Percentiles rank a stretch among this genome's conserved stretches.
phyloP scores from a whole-genome alignment of 2,113 vertebrate species.

The Psilopogon haemacephalus region DNA sequence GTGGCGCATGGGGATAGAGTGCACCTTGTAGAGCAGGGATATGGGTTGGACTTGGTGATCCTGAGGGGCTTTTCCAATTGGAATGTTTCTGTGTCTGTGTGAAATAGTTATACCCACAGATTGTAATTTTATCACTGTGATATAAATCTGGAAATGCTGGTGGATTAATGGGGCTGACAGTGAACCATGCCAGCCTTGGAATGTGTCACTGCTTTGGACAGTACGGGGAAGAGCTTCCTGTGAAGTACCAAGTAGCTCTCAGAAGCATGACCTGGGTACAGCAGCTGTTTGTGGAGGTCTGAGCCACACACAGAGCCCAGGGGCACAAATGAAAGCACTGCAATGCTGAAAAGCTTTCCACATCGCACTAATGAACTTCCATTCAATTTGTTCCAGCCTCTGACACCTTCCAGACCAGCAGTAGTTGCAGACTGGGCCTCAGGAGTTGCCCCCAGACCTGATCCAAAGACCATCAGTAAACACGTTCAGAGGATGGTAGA shows the following conservation, averaged over 20 bases:
- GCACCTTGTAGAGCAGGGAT: no score
- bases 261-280: neutral
- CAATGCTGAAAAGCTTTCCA: neutral
- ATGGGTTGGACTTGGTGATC: no score
- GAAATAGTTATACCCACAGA: no score
- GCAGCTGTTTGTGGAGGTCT: neutral
- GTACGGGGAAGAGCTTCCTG: neutral
- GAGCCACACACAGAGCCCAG: neutral
- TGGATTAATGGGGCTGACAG: neutral
- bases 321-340: neutral
- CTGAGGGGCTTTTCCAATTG: no score
- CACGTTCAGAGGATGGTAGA: conserved; percentile 97
- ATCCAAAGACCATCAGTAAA: conserved; percentile 94
- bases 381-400: conserved; percentile 77
- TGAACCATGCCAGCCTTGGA: neutral
- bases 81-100: neutral
- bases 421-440: conserved; percentile 94
- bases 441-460: conserved; percentile 90
- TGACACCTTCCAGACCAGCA: conserved; percentile 89
- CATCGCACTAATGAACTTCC: neutral
- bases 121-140: neutral
- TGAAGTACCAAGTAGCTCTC: neutral
- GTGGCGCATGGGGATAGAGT: no score
- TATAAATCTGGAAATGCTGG: neutral
- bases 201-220: neutral